These are phyloP conservation scores for Gopherus flavomarginatus DNA, from an alignment of 2,113 vertebrate genomes.

Conservation along the genomic window DNA sequence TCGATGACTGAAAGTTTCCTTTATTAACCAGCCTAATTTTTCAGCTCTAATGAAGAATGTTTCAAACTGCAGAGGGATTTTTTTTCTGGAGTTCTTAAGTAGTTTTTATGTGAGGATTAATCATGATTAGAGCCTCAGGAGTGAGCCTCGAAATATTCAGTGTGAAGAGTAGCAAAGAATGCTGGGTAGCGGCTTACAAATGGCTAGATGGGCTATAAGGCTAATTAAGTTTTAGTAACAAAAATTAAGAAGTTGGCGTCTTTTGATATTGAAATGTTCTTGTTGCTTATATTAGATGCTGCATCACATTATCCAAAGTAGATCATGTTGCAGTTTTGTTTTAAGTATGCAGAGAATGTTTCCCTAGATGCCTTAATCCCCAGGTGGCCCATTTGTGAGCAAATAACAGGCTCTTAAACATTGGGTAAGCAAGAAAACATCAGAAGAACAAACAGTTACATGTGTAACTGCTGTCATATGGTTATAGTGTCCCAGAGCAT, in stretches of 20 bases:
- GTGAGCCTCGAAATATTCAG: neutral
- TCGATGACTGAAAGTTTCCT: neutral
- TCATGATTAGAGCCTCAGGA: neutral
- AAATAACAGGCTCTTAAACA: accelerated
- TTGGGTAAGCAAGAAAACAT: neutral
- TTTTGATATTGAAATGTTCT: neutral
- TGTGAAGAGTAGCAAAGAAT: neutral
- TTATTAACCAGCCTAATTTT: neutral
- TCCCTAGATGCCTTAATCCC: neutral
- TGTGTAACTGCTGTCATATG: accelerated
- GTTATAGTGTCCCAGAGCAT: neutral
- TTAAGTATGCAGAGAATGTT: accelerated
- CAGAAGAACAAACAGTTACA: neutral
- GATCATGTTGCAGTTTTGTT: neutral
- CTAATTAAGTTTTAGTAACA: slow-evolving; percentile 55
- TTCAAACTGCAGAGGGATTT: neutral
- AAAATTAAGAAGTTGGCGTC: neutral
- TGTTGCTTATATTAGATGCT: neutral
- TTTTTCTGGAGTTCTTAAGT: neutral
- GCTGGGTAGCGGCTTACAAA: slow-evolving; percentile 12
- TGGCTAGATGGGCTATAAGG: slow-evolving; percentile 37
- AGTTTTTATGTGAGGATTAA: neutral
- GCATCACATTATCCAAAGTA: accelerated
- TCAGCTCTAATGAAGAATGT: neutral
- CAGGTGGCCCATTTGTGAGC: neutral